Base-by-base conservation (phyloP, 2,888 invertebrate genomes). In the Sphecodes monilicornis region DNA sequence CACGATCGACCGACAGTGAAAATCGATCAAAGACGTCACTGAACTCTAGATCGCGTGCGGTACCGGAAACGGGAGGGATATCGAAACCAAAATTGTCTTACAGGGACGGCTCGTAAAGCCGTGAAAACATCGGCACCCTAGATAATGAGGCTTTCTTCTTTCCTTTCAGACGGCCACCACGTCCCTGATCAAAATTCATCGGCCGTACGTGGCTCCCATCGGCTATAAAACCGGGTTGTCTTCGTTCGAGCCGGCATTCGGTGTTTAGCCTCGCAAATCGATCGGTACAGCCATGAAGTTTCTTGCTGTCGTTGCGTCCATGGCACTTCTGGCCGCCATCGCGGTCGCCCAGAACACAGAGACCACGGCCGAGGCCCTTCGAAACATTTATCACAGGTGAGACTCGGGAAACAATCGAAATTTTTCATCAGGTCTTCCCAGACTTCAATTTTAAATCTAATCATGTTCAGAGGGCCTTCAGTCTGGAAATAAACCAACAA, bases 151-250 rank as follows among this genome's bases (percentile, higher is more conserved):
- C 94, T 94, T 93, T 46, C 94, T 93, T 94, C 93, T 93, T 92
- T 93, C 90, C 90, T 92, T 92, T 88, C 79, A 87, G 84, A 78
- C 88, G 87, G 84, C 87, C 89, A 90, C 94, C 94, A 93, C 94
- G 93, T 93, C 76, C 85, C 90, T 94, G 83, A 93, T 94, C 89
- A 93, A 92, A 94, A 94, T 94, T 93, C 94, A 91, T 80, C 76
- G 76, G 50, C 75, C 94, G 93, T 93, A 80, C 91, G 76, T 86
- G 85, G 90, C 91, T 89, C 82, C 91, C 91, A 91, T 89, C 92
- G 91, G 90, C 92, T 94, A 94, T 94, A 94, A 94, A 94, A 94
- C 93, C 91, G 91, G 91, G 92, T 90, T 90, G 91, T 89, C 93
- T 89, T 89, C 89, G 91, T 91, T 89, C 88, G 90, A 85, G 87